phyloP scores from a whole-genome alignment of 2,888 invertebrate genomes.

The Spodoptera exigua region DNA sequence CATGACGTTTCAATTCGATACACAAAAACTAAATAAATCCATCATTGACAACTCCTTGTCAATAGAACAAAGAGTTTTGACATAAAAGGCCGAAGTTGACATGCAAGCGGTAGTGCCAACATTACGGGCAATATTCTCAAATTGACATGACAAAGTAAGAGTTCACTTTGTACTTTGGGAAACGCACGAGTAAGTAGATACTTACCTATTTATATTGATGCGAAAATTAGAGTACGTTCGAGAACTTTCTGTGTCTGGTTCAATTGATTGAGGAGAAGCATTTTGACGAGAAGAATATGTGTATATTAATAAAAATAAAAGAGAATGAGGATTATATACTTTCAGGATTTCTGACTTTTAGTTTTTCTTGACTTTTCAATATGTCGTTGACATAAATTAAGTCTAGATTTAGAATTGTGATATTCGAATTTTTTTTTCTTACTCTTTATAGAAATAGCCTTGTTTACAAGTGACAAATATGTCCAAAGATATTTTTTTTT shows the following conservation, averaged over 20 bases:
- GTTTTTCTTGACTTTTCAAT: too few species aligned
- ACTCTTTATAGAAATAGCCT: too few species aligned
- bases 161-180: conserved; percentile 32
- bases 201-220: conserved; percentile 14
- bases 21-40: too few species aligned
- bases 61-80: conserved; percentile 19
- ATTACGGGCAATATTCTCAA: conserved; percentile 37
- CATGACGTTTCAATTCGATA: too few species aligned
- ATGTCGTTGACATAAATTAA: too few species aligned
- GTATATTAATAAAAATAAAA: too few species aligned
- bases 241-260: conserved; percentile 12
- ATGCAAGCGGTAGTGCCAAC: background rate
- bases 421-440: too few species aligned
- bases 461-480: too few species aligned
- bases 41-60: conserved; percentile 15
- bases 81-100: conserved; percentile 4
- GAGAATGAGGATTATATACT: too few species aligned
- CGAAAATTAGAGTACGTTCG: conserved; percentile 29
- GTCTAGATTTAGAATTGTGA: too few species aligned
- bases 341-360: too few species aligned
- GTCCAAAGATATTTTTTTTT: too few species aligned
- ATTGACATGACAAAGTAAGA: conserved; percentile 23
- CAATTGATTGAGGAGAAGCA: conserved; percentile 12
- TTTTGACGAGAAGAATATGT: conserved; percentile 1
- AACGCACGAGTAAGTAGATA: conserved; percentile 6